phyloP scores from a whole-genome alignment of 2,797 vertebrate genomes.

The Amazona finschi region DNA sequence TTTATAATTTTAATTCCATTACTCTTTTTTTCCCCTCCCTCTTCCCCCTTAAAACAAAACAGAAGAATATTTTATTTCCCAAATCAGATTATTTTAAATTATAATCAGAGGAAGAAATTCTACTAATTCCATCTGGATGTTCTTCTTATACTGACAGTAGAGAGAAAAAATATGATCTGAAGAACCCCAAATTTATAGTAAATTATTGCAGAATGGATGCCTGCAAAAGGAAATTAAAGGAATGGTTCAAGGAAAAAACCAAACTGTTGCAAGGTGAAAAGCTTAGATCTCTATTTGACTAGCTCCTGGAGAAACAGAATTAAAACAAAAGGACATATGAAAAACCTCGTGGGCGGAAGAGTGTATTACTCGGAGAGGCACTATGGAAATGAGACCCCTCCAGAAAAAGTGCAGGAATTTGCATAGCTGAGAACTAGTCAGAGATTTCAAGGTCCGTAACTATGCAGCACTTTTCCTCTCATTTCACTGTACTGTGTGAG shows the following conservation, averaged over 20 bases:
- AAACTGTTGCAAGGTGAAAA: background rate
- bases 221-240: background rate
- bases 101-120: background rate
- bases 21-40: background rate
- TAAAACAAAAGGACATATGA: background rate
- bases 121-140: background rate
- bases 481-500: background rate
- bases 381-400: background rate
- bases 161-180: background rate
- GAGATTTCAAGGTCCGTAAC: background rate
- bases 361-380: background rate
- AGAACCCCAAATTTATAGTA: background rate
- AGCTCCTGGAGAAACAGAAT: background rate
- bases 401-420: background rate
- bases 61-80: background rate
- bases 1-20: background rate
- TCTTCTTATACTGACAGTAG: background rate
- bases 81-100: background rate
- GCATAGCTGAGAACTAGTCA: background rate
- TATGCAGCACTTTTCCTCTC: background rate
- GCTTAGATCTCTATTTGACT: background rate
- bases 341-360: background rate
- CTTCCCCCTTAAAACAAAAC: background rate
- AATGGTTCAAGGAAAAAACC: background rate
- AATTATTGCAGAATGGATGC: background rate